Evolutionary conservation across 2,113 vertebrate species (phyloP), one percentile per base, ranked within the genome.

Genomic region (Tenebrosternarchus preto): DNA sequence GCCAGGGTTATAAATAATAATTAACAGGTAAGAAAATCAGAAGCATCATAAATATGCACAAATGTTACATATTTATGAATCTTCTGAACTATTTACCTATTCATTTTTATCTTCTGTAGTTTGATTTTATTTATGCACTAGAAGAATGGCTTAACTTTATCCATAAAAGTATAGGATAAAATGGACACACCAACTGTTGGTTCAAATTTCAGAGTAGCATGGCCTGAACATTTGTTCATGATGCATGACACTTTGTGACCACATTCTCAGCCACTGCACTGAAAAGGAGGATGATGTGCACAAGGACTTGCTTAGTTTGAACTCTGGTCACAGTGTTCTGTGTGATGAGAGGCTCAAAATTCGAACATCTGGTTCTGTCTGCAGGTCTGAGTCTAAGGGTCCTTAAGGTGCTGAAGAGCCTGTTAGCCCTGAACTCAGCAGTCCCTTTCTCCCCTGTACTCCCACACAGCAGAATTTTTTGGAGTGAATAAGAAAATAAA

Each of bases 391-490:
- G 2, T 56, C 39, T 53, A 22, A 36, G 19, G 57, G 36, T 57
- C 73, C 25, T 36, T 17, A 20, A 64, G 57, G 75, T 39, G 15
- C 55, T 46, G 19, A 25, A 53, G 57, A 22, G 64, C 76, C n/a
- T 46, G 31, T 76, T 71, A 66, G 57, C 46, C 67, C 43, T 33
- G 53, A 39, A n/a, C 55, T 80, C 24, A 4, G 73, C 73, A 63
- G 29, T 15, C 17, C 11, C 71, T 66, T 56, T 50, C 6, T 7
- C 20, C 57, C 25, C n/a, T 25, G 12, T 67, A 55, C 60, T 22
- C 75, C 73, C 60, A 67, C 60, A 39, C 57, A 33, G 46, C 7
- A 81, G 2, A 64, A 5, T 2, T 69, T 69, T 63, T 55, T 50
- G 12, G 43, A 50, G 43, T 50, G 43, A 15, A 50, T 50, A 50